phyloP scores from a whole-genome alignment of 1,140 invertebrate species.

The Meloidogyne chitwoodi region DNA sequence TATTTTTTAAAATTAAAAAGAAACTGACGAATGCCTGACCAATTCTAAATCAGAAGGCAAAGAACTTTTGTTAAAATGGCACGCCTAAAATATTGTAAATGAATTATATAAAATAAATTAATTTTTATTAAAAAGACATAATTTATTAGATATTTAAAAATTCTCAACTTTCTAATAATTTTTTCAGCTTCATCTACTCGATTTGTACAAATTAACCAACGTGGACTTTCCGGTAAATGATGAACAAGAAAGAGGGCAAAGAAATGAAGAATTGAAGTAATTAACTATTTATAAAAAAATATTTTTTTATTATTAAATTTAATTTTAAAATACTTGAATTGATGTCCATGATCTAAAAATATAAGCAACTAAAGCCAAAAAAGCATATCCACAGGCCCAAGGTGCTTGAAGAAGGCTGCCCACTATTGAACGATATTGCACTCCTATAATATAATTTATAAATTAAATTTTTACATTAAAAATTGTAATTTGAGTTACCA shows the following conservation, averaged over 20 bases:
- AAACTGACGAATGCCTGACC: conserved; percentile 30
- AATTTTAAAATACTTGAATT: conserved; percentile 43
- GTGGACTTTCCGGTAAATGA: conserved; percentile 54
- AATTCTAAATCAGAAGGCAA: conserved; percentile 51
- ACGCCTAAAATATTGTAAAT: conserved; percentile 46
- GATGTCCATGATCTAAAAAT: conserved; percentile 52
- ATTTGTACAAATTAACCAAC: conserved; percentile 57
- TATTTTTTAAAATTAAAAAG: background rate
- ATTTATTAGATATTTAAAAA: no score
- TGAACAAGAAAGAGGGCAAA: conserved; percentile 40
- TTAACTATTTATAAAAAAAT: conserved; percentile 39
- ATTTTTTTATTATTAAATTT: background rate
- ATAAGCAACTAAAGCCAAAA: conserved; percentile 56
- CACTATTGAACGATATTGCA: conserved; percentile 52
- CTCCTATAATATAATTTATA: background rate
- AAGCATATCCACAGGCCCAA: conserved; percentile 58
- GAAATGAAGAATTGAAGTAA: conserved; percentile 48
- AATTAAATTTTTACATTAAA: background rate
- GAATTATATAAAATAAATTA: conserved; percentile 8
- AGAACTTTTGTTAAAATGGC: conserved; percentile 49
- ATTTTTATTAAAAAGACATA: no score
- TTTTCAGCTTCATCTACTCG: conserved; percentile 48
- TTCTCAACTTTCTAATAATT: conserved; percentile 37
- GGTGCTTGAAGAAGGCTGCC: conserved; percentile 54
- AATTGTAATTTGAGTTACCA: conserved; percentile 20